Base-by-base conservation (phyloP, 2,113 vertebrate genomes). In the cattle (Bos taurus) region DNA sequence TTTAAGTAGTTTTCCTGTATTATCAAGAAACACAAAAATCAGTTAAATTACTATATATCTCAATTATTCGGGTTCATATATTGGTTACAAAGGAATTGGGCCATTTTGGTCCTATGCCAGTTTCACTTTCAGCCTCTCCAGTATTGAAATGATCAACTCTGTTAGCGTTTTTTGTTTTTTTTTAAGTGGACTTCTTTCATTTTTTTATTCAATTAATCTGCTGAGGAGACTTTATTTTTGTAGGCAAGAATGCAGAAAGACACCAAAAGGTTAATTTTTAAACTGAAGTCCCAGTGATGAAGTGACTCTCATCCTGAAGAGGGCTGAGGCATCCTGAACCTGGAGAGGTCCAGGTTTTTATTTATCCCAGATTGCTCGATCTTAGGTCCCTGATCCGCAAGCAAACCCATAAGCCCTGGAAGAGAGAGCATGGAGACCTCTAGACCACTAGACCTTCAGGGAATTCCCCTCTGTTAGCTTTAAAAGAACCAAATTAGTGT, bases 291-390 rank as follows among this genome's bases (percentile, higher is more conserved):
- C 99, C 98, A 99, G 97, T 99, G 98, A 52, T 98, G 97, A 1
- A 99, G 99, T 0, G 98, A 99, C 80, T 97, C 89, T 54, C 99
- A 99, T 77, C 99, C 98, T 13, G 99, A 99, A 3, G 99, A 99
- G 0, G 99, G 99, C 98, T 99, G 99, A 7, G 99, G 99, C 97
- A 99, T 99, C 91, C 99, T 99, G 97, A 99, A 99, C 97, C 99
- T 99, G 3, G 99, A 98, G 90, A 99, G 99, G 87, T 99, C 90
- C 9, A 98, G n/a, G 40, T 99, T 98, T 94, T 77, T 26, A 77
- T 77, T 77, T 40, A 77, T 43, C 71, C 71, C 40, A 43, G 6
- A 40, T 52, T 52, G 46, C 16, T 5, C 17, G 16, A 81, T 81
- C 48, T n/a, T 50, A 81, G 48, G 50, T 81, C 28, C 78, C 28